Percentiles rank a stretch among this genome's conserved stretches.
Evolutionary conservation across 2,113 vertebrate species (phyloP).

Genomic region (Eupsittula cactorum): DNA sequence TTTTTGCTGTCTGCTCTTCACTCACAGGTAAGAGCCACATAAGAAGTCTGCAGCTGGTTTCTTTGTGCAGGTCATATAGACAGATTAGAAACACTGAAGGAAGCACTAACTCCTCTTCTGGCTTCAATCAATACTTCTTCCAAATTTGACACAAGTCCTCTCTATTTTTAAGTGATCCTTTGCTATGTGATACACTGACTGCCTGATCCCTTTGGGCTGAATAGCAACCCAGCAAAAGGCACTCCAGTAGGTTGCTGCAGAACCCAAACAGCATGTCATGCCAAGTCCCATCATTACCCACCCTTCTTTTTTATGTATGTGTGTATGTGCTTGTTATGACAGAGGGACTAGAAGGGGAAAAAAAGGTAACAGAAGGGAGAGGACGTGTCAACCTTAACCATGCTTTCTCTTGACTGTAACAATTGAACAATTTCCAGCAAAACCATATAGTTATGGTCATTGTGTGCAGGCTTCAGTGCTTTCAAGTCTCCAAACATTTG

Average conservation of each 20-base stretch:
- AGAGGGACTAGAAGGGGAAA: background rate
- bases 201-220: conserved; percentile 50
- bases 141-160: conserved; percentile 46
- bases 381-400: background rate
- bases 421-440: conserved; percentile 52
- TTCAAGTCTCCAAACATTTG: background rate
- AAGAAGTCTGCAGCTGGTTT: conserved; percentile 27
- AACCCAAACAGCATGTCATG: conserved; percentile 23
- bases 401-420: background rate
- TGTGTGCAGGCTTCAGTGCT: background rate
- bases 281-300: conserved; percentile 16
- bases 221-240: conserved; percentile 49
- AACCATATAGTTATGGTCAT: background rate
- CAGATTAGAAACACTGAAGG: conserved; percentile 57
- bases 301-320: background rate
- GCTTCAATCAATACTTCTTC: conserved; percentile 56
- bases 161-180: conserved; percentile 62
- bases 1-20: conserved; percentile 32
- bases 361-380: conserved; percentile 42
- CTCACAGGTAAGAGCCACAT: conserved; percentile 10
- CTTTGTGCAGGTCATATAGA: conserved; percentile 31
- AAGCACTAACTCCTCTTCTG: conserved; percentile 40
- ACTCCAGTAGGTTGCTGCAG: conserved; percentile 52
- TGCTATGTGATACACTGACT: background rate
- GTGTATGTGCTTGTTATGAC: background rate